phyloP scores from a whole-genome alignment of 2,113 vertebrate genomes.

The Poicephalus meyeri region DNA sequence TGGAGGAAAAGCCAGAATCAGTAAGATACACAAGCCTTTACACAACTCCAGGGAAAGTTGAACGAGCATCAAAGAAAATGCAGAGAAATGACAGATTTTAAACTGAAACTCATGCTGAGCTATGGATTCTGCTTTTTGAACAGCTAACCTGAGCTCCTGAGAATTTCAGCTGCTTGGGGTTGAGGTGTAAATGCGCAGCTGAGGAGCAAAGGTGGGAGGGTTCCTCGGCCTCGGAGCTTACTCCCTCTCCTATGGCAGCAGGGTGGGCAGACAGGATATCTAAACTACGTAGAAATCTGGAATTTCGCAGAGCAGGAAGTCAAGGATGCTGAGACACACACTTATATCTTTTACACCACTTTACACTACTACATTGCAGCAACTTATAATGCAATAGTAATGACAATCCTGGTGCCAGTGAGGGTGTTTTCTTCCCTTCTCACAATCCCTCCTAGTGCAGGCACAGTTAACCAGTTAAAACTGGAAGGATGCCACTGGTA shows the following conservation, averaged over 20 bases:
- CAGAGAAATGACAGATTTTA: neutral
- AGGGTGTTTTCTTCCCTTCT: neutral
- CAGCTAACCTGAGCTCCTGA: neutral
- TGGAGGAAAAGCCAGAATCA: neutral
- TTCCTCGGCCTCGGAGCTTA: neutral
- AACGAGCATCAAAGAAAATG: neutral
- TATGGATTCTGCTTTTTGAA: neutral
- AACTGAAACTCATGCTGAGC: neutral
- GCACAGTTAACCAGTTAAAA: neutral
- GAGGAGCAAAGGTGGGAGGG: neutral
- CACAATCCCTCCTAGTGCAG: neutral
- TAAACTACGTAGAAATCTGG: neutral
- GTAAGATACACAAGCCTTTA: neutral
- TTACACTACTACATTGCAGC: neutral
- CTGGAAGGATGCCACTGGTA: neutral
- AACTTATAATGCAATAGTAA: neutral
- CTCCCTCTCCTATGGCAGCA: rapidly evolving
- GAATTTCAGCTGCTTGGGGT: neutral
- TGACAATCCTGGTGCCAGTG: neutral
- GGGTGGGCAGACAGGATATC: neutral
- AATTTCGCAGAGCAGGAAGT: neutral
- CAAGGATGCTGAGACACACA: neutral
- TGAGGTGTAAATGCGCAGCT: neutral
- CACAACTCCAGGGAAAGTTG: neutral
- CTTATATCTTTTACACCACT: neutral